Conservation (phyloP, 2,797 vertebrate species). For the Oreochromis mossambicus region DNA sequence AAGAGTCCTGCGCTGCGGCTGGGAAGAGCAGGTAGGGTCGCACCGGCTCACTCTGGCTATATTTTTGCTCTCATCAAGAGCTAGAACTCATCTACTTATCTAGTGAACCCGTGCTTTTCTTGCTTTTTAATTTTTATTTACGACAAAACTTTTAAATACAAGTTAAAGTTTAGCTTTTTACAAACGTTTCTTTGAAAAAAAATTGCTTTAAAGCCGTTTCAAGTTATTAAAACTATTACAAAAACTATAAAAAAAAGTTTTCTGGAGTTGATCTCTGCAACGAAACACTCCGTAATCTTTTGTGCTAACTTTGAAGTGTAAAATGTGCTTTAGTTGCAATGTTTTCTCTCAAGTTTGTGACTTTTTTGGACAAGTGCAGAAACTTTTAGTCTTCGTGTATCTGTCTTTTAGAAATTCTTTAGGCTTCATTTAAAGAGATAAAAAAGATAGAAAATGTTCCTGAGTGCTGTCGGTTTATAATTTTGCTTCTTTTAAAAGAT, state of each 20-base stretch:
- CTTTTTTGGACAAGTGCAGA: neutral
- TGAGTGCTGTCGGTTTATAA: neutral
- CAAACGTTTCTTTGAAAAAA: neutral
- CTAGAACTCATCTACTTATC: neutral
- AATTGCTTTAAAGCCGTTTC: neutral
- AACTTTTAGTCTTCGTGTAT: neutral
- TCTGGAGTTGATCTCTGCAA: neutral
- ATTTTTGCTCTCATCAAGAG: neutral
- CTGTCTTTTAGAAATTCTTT: neutral
- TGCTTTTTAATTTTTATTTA: neutral
- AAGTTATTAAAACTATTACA: neutral
- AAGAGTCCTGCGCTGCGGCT: slow-evolving; percentile 82
- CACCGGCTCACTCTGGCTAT: slow-evolving; percentile 6
- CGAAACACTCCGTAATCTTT: neutral
- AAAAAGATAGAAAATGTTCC: neutral
- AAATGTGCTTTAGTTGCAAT: neutral
- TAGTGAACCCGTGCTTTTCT: neutral
- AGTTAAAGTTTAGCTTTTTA: neutral
- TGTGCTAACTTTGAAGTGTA: neutral
- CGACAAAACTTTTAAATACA: neutral
- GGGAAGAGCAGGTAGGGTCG: slow-evolving; percentile 89
- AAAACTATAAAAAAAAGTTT: neutral
- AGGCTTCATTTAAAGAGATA: neutral
- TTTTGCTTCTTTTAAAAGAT: neutral
- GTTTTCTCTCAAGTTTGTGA: neutral